Base-by-base conservation (phyloP, 1,140 invertebrate genomes). In the Sycophaga agraensis region DNA sequence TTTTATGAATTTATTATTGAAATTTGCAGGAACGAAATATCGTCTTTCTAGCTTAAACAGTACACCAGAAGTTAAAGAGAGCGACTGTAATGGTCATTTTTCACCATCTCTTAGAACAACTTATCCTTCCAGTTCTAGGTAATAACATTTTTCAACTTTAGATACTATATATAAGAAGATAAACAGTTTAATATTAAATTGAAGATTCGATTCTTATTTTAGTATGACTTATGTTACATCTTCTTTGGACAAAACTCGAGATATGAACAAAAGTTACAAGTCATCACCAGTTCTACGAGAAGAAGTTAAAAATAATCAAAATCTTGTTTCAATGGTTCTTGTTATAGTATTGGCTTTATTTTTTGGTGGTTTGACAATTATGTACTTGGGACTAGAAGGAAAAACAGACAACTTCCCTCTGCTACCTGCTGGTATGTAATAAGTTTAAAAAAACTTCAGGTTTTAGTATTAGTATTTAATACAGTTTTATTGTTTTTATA, bases 261-360 rank as follows among this genome's bases (percentile, higher is more conserved):
- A 81, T 54, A 66, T 72, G 0, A 75, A 59, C 28, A 78, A 74
- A 67, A 66, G 68, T 0, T 78, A 73, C 50, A 77, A 77, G 58
- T 59, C 75, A 11, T 58, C 69, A 0, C n/a, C 51, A 28, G 0
- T 62, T 67, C 21, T 63, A 37, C 26, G 73, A 73, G 39, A 77
- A 78, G 77, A 80, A 31, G 46, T 68, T 17, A 77, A 73, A 45
- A 80, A 79, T 56, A 75, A 71, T 60, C 77, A 86, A 66, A 88
- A 88, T 68, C 74, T 88, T 43, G 82, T 89, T 14, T 88, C 88
- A 2, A 83, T 87, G 68, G 79, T 84, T 37, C 81, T 89, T 17
- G 81, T 88, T 60, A 82, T 78, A 9, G 76, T 85, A 34, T 81
- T 86, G 16, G 82, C 83, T 55, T 73, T 86, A 68, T 89, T 89